Conservation (phyloP, 2,888 invertebrate species). For the Glaucopsyche alexis region DNA sequence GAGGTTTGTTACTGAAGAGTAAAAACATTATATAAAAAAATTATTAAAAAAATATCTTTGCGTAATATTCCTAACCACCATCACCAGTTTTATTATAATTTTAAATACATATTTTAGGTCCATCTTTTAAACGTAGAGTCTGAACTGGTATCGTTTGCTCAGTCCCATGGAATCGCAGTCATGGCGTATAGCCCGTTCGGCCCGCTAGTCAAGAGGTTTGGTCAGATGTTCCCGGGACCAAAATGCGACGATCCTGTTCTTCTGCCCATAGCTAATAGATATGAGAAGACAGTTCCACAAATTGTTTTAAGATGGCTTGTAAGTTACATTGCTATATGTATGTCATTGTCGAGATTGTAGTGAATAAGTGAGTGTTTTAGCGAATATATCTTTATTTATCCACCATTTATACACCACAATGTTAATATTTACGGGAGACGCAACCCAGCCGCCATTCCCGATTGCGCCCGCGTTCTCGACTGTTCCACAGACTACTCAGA, state of each 20-base stretch:
- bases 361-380: no score
- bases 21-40: no score
- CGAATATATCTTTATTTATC: no score
- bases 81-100: not conserved
- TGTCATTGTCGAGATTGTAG: no score
- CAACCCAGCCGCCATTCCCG: no score
- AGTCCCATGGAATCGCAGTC: conserved; percentile 78
- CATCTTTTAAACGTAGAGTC: conserved; percentile 84
- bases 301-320: conserved; percentile 84
- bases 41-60: no score
- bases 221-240: conserved; percentile 66
- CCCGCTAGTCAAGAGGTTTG: conserved; percentile 69
- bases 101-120: conserved; percentile 47
- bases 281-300: conserved; percentile 83
- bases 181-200: conserved; percentile 86
- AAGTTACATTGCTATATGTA: conserved; percentile 40
- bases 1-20: conserved; percentile 54
- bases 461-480: no score
- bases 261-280: conserved; percentile 78
- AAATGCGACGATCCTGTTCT: conserved; percentile 75
- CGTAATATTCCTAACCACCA: not conserved
- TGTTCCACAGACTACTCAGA: no score
- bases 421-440: no score
- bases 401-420: no score
- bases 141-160: conserved; percentile 82